A percentile compares a stretch with the other conserved stretches of the same genome.
phyloP scores from a whole-genome alignment of 1,140 invertebrate genomes.

The Eufriesea mexicana region DNA sequence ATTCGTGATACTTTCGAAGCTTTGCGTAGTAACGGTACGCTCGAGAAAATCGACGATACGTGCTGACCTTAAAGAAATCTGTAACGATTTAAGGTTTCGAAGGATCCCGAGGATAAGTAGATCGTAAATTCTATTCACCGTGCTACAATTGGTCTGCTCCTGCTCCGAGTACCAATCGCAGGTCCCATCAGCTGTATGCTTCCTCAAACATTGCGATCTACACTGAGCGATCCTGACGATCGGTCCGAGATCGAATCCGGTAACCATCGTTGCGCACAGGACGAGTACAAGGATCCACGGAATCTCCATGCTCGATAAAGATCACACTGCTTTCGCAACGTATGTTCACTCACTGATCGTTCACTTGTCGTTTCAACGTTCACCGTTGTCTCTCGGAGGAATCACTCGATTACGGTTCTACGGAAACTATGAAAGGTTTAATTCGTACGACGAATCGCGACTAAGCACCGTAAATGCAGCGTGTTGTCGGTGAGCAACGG shows the following conservation, averaged over 20 bases:
- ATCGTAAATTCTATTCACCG: conserved; percentile 66
- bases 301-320: conserved; percentile 49
- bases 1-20: not conserved
- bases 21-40: not conserved
- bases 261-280: conserved; percentile 60
- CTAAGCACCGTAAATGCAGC: not conserved
- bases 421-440: not conserved
- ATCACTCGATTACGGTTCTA: not conserved
- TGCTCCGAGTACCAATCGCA: conserved; percentile 74
- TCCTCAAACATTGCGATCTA: conserved; percentile 76
- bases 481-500: not conserved
- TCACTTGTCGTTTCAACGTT: conserved; percentile 8
- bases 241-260: conserved; percentile 76
- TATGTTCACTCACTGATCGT: not conserved
- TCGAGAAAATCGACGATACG: not conserved
- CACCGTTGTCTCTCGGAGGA: not conserved
- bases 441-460: not conserved
- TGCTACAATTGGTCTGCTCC: conserved; percentile 72
- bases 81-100: not conserved
- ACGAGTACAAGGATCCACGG: conserved; percentile 53
- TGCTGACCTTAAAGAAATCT: not conserved
- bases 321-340: conserved; percentile 33
- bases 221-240: conserved; percentile 78
- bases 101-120: not conserved
- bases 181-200: conserved; percentile 73